Base-by-base conservation (phyloP, 2,797 vertebrate species). In the Adrianichthys oophorus region DNA sequence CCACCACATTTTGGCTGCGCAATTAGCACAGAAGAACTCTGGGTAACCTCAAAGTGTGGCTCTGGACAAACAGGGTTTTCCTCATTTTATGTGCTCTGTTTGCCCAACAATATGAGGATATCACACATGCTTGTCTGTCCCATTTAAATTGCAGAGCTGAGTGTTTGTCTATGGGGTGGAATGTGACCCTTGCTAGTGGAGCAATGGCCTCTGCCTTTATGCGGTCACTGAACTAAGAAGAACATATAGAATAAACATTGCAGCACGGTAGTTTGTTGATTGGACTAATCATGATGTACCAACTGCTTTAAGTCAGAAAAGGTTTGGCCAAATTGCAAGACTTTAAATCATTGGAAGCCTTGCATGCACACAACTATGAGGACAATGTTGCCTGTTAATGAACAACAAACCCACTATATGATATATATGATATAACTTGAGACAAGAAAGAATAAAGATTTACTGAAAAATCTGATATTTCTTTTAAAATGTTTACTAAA, bases 161-260 rank as follows among this genome's bases (percentile, higher is more conserved):
- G 70, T 90, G 85, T 91, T 90, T 85, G 85, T 70, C 78, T 72
- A 80, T 83, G 85, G 86, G 72, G 85, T 71, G 78, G 78, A 66
- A 21, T 37, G 78, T 65, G 77, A 80, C 65, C 76, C 77, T 57
- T 68, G 68, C 77, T 72, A 63, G 76, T 70, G 69, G 67, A 60
- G 74, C 59, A 4, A 53, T 73, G 72, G 77, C 80, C 76, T 83
- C 75, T 49, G 56, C 48, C 57, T 76, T 66, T 71, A 59, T 47
- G 13, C 42, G 55, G 70, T 48, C 64, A 59, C 65, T 85, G 85
- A 89, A 85, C 81, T 75, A 21, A 73, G 68, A 24, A 68, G 68
- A 82, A 80, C 67, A 52, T 69, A 86, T 80, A 80, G 82, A 87
- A 85, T 87, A 90, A 86, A 83, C 81, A 86, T 78, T 87, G 44